Conservation (phyloP, 2,888 invertebrate genomes). For the Xylota sylvarum region DNA sequence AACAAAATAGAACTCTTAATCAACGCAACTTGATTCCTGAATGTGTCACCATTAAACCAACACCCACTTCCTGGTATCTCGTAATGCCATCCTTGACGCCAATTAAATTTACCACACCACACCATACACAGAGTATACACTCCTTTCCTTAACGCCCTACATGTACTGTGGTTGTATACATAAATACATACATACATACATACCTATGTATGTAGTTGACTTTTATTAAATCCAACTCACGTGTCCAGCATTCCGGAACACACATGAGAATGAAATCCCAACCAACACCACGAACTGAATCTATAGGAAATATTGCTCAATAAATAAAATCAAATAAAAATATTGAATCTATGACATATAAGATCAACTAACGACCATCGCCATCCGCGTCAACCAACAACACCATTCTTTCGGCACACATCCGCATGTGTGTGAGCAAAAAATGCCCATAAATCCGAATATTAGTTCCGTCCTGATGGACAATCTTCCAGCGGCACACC, state of each 20-base stretch:
- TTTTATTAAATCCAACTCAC: conserved; percentile 56
- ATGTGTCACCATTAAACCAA: conserved; percentile 42
- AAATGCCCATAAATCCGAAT: conserved; percentile 57
- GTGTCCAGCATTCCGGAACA: conserved; percentile 36
- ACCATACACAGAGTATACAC: neutral
- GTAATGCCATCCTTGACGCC: conserved; percentile 7
- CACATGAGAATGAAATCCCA: conserved; percentile 30
- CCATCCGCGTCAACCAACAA: conserved; percentile 36
- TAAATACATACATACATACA: neutral
- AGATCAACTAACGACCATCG: conserved; percentile 48
- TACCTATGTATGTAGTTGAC: too few relatives aligned
- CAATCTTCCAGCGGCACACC: conserved; percentile 51
- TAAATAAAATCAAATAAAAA: conserved; percentile 70
- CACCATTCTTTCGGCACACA: conserved; percentile 15
- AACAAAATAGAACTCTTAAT: conserved; percentile 37
- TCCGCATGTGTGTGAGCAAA: conserved; percentile 27
- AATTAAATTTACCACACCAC: conserved; percentile 6
- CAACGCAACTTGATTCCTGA: conserved; percentile 33
- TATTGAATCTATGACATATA: conserved; percentile 61
- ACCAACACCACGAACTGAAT: neutral
- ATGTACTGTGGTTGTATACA: conserved; percentile 1
- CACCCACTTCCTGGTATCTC: conserved; percentile 8
- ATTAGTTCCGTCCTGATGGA: conserved; percentile 69
- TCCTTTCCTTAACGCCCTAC: neutral
- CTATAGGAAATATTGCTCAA: conserved; percentile 38